These are phyloP conservation scores for Enteromius argenteus DNA, from an alignment of 2,797 vertebrate genomes.

Conservation along the genomic window DNA sequence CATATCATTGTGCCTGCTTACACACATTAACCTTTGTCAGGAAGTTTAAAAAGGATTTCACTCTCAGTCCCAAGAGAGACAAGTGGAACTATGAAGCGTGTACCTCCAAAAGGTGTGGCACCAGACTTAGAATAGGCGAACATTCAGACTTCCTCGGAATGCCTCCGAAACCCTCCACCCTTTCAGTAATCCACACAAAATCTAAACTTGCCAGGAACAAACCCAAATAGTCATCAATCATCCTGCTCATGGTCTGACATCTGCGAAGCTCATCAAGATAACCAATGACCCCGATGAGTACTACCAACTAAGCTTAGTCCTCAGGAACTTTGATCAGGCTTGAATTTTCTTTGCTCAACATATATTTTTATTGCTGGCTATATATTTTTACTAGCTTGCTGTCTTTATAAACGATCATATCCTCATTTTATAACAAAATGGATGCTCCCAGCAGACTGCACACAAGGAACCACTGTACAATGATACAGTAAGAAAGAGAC, in stretches of 20 bases:
- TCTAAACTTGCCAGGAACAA: conserved; percentile 49
- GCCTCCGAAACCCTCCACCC: conserved; percentile 22
- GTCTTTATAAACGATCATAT: neutral
- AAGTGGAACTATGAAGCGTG: conserved; percentile 23
- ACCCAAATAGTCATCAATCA: conserved; percentile 46
- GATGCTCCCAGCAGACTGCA: neutral
- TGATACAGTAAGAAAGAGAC: conserved; percentile 33
- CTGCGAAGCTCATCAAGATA: conserved; percentile 66
- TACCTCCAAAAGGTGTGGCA: conserved; percentile 23
- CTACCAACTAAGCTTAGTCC: neutral
- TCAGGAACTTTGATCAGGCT: neutral
- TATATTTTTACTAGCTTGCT: neutral
- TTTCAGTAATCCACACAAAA: conserved; percentile 53
- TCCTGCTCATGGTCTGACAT: conserved; percentile 57
- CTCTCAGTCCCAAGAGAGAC: conserved; percentile 31
- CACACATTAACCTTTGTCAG: conserved; percentile 17
- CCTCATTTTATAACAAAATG: neutral
- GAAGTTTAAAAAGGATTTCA: neutral
- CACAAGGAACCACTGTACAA: neutral
- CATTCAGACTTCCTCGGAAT: conserved; percentile 41
- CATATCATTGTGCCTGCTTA: neutral
- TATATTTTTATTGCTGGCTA: neutral
- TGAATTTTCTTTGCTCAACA: neutral
- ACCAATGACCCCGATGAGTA: neutral
- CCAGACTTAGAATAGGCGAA: neutral